Conservation (phyloP, 2,888 invertebrate genomes). For the Platypus cylindrus region DNA sequence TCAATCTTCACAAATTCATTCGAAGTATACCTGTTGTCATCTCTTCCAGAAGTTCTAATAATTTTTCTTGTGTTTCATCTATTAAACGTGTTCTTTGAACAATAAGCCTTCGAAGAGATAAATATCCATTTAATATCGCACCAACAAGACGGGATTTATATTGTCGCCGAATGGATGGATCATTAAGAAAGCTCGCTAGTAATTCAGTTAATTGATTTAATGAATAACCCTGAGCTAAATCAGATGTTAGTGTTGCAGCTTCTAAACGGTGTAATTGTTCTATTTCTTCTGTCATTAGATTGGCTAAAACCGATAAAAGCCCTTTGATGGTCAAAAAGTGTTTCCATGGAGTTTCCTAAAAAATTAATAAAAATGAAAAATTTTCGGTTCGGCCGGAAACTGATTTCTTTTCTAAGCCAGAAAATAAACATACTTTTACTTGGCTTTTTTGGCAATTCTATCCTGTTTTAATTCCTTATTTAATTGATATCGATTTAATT, state of each 20-base stretch:
- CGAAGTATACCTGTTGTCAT: constrained; percentile 61
- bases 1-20: too few species aligned
- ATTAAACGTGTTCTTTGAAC: constrained; percentile 90
- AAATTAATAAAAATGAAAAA: too few species aligned
- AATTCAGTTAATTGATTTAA: constrained; percentile 77
- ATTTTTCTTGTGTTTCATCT: constrained; percentile 91
- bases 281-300: constrained; percentile 78
- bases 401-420: too few species aligned
- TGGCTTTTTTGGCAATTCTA: too few species aligned
- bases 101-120: constrained; percentile 78
- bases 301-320: constrained; percentile 71
- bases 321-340: constrained; percentile 75
- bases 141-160: constrained; percentile 49
- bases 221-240: constrained; percentile 86
- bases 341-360: constrained; percentile 74
- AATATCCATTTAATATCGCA: constrained; percentile 85
- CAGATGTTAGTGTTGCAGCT: constrained; percentile 84
- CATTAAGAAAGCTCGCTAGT: constrained; percentile 77
- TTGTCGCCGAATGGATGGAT: constrained; percentile 72
- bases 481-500: too few species aligned
- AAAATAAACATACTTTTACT: too few species aligned
- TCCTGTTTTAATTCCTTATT: too few species aligned
- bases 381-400: too few species aligned
- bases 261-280: constrained; percentile 79
- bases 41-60: constrained; percentile 84